Evolutionary conservation across 2,113 vertebrate species (phyloP), one percentile per base, ranked within the genome.

Genomic region (Solenodon paradoxus): DNA sequence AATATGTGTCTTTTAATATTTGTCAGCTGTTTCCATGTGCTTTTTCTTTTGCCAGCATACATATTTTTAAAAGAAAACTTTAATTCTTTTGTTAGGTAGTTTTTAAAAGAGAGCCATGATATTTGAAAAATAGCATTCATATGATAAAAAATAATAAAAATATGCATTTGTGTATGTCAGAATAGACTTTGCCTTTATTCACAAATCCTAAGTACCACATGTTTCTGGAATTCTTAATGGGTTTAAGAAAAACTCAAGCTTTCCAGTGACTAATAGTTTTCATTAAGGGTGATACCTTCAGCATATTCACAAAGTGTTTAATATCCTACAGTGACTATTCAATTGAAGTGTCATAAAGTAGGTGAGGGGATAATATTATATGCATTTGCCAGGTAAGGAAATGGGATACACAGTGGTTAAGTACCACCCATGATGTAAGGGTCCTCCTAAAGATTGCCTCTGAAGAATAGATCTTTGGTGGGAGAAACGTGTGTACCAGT

Each of bases 1-100:
- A 94, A 64, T 30, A 17, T 87, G 5, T 51, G 24, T 88, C 40
- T 92, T 96, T 86, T 83, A 90, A 26, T 68, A 82, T 78, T 86
- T 68, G 5, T 55, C 11, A 72, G 26, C 61, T 94, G n/a, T 90
- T 81, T 13, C 35, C 59, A 0, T 84, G 19, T 85, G 42, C 24
- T 68, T 96, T 92, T 81, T 20, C 32, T 93, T 95, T 91, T 81
- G 71, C 16, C 20, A 77, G 72, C 16, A 57, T 82, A 78, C 24
- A 53, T 77, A 57, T 68, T 42, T 69, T 40, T 42, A 75, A 45
- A 24, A 85, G n/a, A 78, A 93, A 53, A 93, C 2, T 72, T 53
- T 53, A 55, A 57, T 89, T 80, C 20, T 88, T 63, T 47, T 85
- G 57, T 82, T 88, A 82, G 61, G 3, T 77, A 57, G 61, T 63